Evolutionary conservation across 2,888 invertebrate genomes (phyloP).

Genomic region (Heliconius ethilla): DNA sequence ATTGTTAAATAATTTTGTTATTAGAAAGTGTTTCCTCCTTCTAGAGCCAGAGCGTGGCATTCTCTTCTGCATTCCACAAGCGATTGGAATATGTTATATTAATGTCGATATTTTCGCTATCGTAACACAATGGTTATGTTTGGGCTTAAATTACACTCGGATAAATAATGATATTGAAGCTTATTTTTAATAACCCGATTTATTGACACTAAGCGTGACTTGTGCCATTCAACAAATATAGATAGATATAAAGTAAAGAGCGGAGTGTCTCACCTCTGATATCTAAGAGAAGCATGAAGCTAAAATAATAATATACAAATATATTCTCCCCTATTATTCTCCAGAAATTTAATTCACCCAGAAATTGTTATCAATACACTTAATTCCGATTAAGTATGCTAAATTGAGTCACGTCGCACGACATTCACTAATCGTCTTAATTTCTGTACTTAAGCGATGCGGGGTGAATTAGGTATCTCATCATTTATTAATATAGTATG

Average conservation of each 20-base stretch:
- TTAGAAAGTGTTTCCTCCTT: neutral
- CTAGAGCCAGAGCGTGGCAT: too few relatives aligned
- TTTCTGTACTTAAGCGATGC: conserved; percentile 6
- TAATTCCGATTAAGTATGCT: conserved; percentile 7
- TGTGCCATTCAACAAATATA: too few relatives aligned
- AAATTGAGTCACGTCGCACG: conserved; percentile 7
- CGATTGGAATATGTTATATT: too few relatives aligned
- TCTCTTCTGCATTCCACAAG: neutral
- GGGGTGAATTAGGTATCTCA: neutral
- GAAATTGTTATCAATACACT: conserved; percentile 10
- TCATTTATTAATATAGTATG: neutral
- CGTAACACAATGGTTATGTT: too few relatives aligned
- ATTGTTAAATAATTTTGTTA: neutral
- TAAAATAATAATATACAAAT: neutral
- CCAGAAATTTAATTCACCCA: neutral
- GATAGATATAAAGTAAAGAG: too few relatives aligned
- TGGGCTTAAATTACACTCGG: too few relatives aligned
- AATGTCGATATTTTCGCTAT: too few relatives aligned
- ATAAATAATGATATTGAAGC: too few relatives aligned
- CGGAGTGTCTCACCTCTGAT: too few relatives aligned
- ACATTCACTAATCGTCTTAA: conserved; percentile 6
- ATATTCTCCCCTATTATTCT: neutral
- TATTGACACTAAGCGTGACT: too few relatives aligned
- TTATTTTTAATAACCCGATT: too few relatives aligned
- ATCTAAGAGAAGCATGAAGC: too few relatives aligned